Percentiles rank a stretch among this genome's conserved stretches.
Evolutionary conservation across 2,113 vertebrate species (phyloP).

Genomic region (Ochotona curzoniae): DNA sequence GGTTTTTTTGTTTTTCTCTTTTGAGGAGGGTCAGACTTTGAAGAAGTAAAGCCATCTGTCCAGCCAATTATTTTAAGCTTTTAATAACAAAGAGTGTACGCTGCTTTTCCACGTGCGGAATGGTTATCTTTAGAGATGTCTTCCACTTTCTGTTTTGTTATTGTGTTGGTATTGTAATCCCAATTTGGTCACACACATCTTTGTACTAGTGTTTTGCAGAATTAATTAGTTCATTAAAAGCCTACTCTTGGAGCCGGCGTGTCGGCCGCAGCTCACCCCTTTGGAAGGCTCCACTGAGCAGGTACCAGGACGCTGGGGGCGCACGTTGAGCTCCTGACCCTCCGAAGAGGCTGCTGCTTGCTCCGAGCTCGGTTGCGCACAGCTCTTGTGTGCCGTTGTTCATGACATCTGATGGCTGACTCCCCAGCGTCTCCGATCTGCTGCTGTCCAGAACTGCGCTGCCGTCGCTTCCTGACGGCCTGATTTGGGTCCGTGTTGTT

Average conservation of each 20-base stretch:
- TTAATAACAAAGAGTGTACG: conserved; percentile 73
- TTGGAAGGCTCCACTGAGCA: conserved; percentile 18
- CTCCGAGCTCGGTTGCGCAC: not conserved
- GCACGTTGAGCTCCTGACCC: not conserved
- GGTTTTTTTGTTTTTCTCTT: not conserved
- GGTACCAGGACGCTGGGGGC: too few relatives aligned
- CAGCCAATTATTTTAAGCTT: conserved; percentile 78
- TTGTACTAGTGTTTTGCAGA: conserved; percentile 70
- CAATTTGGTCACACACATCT: conserved; percentile 56
- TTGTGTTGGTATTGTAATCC: conserved; percentile 49
- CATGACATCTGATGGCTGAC: conserved; percentile 46
- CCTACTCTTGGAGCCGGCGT: conserved; percentile 8
- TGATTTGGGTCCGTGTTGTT: not conserved
- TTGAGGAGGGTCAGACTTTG: conserved; percentile 82
- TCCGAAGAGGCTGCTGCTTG: not conserved
- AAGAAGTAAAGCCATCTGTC: conserved; percentile 87
- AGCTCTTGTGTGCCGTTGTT: not conserved
- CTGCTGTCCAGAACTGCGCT: not conserved
- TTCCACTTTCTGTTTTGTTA: conserved; percentile 62
- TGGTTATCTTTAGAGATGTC: conserved; percentile 31
- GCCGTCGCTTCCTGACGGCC: not conserved
- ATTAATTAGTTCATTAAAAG: conserved; percentile 76
- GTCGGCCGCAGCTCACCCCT: not conserved
- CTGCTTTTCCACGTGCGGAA: conserved; percentile 18
- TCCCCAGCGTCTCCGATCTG: not conserved